Evolutionary conservation across 2,888 invertebrate species (phyloP).

Genomic region (Noctuana brunneofusca): DNA sequence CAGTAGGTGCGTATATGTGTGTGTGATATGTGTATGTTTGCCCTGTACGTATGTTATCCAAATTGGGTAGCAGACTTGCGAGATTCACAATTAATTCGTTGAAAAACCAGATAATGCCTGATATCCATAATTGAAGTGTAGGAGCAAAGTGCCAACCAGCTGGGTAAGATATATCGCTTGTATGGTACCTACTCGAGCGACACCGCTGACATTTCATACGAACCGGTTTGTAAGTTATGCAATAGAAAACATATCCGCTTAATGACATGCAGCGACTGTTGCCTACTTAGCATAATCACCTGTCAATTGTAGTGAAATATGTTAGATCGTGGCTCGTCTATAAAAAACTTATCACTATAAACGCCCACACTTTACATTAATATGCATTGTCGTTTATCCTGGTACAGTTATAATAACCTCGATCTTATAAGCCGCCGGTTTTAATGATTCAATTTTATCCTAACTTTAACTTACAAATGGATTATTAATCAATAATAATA

Average conservation of each 20-base stretch:
- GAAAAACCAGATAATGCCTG: slow-evolving; percentile 55
- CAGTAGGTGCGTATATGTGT: slow-evolving; percentile 42
- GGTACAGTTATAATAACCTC: slow-evolving; percentile 30
- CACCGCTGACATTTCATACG: slow-evolving; percentile 62
- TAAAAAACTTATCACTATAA: slow-evolving; percentile 29
- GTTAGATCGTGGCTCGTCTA: slow-evolving; percentile 36
- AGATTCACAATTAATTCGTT: slow-evolving; percentile 57
- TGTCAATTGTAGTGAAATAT: slow-evolving; percentile 59
- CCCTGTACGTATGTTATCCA: slow-evolving; percentile 49
- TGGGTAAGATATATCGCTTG: slow-evolving; percentile 56
- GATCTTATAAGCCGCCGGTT: neutral
- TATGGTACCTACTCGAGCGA: slow-evolving; percentile 51
- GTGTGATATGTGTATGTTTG: slow-evolving; percentile 43
- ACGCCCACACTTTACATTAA: slow-evolving; percentile 26
- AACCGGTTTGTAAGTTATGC: slow-evolving; percentile 75
- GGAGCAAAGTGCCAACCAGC: slow-evolving; percentile 62
- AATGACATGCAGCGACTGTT: slow-evolving; percentile 58
- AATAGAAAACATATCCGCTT: slow-evolving; percentile 67
- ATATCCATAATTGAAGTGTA: slow-evolving; percentile 58
- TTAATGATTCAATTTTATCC: neutral
- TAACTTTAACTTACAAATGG: neutral
- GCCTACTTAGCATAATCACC: slow-evolving; percentile 67
- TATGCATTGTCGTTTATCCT: slow-evolving; percentile 27
- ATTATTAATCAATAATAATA: too few species aligned
- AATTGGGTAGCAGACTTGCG: slow-evolving; percentile 52